Base-by-base conservation (phyloP, 2,888 invertebrate genomes). In the Folsomia candida region DNA sequence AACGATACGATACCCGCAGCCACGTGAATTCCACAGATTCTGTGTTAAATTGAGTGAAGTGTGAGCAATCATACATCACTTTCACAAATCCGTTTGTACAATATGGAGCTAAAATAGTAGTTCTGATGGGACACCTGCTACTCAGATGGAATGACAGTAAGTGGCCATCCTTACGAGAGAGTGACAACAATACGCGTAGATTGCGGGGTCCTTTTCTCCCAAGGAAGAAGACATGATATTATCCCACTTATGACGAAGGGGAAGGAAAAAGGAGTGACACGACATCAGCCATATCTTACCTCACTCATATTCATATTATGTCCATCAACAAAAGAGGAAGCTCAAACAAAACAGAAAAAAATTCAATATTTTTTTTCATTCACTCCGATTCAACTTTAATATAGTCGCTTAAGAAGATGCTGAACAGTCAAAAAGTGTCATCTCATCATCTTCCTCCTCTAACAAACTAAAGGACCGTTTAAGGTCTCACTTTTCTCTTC, bases 131-230 rank as follows among this genome's bases (percentile, higher is more conserved):
- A 69, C 69, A 69, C 64, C 69, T 69, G 69, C 69, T 69, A 69
- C 69, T 69, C 69, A 57, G 62, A 57, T 69, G 64, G 58, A 63
- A 63, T 69, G 69, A 69, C 69, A 69, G 58, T 69, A 69, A 69
- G 69, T 69, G 69, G 69, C 69, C 69, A 58, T 69, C 69, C 69
- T 68, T 68, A 63, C 58, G 22, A 54, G 6, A n/a, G 54, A 54
- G 54, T 54, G 64, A 64, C 69, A 64, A 69, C 69, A 69, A 69
- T 69, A 64, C 57, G 64, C 37, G 59, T 59, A 69, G 64, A 69
- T 69, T 69, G 69, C 57, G 58, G 64, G 64, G 59, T 64, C 69
- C 69, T 58, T 61, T 28, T 28, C 20, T 28, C 63, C 51, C 37
- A 24, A 20, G 20, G 62, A 18, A 6, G 37, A 18, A 54, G 20